Evolutionary conservation across 2,113 vertebrate species (phyloP).

Genomic region (Lampris incognitus): DNA sequence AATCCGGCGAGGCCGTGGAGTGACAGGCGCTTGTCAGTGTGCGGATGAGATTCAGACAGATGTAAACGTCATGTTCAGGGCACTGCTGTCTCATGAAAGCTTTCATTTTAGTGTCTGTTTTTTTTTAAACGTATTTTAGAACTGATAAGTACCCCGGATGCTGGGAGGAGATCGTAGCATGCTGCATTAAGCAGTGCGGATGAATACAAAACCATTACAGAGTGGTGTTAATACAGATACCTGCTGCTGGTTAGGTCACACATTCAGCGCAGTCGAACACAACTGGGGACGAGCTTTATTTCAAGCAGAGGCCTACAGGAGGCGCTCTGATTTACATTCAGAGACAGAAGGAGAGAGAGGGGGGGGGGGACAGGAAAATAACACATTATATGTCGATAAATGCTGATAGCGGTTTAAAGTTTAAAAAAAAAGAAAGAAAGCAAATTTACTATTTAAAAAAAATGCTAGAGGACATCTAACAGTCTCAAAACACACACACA

Average conservation of each 20-base stretch:
- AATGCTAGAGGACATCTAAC: background rate
- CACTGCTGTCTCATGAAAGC: background rate
- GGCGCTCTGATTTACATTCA: slow-evolving; percentile 52
- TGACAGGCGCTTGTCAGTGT: slow-evolving; percentile 43
- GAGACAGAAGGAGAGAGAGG: background rate
- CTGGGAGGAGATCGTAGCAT: background rate
- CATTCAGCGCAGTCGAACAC: background rate
- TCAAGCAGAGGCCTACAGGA: slow-evolving; percentile 31
- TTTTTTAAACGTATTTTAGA: slow-evolving; percentile 4
- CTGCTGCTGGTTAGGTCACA: background rate
- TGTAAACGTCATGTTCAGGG: slow-evolving; percentile 35
- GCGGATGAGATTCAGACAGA: slow-evolving; percentile 11
- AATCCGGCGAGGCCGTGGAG: slow-evolving; percentile 50
- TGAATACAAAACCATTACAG: background rate
- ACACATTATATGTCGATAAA: too few relatives aligned
- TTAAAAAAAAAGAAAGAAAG: background rate
- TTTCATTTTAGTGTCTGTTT: background rate
- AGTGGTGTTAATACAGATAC: background rate
- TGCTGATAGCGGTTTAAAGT: too few relatives aligned
- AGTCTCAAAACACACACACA: too few relatives aligned
- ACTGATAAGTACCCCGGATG: background rate
- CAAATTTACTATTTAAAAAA: background rate
- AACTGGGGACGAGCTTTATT: background rate
- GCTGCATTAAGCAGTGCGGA: background rate
- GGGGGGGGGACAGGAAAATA: background rate